Percentiles rank a stretch among this genome's conserved stretches.
phyloP scores from a whole-genome alignment of 2,113 vertebrate species.

The Hippoglossus stenolepis region DNA sequence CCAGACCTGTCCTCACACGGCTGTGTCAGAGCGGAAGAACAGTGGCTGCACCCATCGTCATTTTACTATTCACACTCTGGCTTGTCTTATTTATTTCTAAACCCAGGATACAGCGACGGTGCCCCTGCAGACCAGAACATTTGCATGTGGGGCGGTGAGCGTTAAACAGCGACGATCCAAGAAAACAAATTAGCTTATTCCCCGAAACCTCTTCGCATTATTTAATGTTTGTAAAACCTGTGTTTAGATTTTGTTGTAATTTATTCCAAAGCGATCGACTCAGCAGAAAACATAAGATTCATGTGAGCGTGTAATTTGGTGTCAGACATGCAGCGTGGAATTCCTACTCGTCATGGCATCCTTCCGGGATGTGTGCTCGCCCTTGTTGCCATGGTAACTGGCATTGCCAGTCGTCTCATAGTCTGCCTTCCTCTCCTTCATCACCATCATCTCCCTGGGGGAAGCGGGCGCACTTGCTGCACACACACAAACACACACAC shows the following conservation, averaged over 20 bases:
- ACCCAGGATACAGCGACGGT: no score
- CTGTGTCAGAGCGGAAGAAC: no score
- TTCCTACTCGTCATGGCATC: conserved; percentile 92
- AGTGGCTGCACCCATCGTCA: no score
- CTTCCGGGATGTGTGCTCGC: conserved; percentile 97
- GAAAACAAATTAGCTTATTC: no score
- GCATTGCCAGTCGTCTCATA: conserved; percentile 94
- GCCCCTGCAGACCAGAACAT: no score
- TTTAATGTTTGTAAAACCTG: no score
- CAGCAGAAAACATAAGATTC: background rate
- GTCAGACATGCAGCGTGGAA: conserved; percentile 15
- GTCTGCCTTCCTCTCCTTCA: conserved; percentile 97
- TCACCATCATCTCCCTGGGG: conserved; percentile 96
- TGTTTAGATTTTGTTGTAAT: background rate
- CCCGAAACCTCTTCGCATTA: no score
- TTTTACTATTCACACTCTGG: no score
- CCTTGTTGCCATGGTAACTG: conserved; percentile 93
- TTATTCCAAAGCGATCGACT: background rate
- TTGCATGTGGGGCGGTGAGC: no score
- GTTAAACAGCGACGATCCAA: no score
- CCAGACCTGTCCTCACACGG: no score
- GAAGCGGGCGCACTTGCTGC: conserved; percentile 96
- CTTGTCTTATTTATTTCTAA: no score
- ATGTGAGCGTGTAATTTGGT: background rate
- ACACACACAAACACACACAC: background rate